Evolutionary conservation across 2,113 vertebrate species (phyloP).

Genomic region (Channa argus): DNA sequence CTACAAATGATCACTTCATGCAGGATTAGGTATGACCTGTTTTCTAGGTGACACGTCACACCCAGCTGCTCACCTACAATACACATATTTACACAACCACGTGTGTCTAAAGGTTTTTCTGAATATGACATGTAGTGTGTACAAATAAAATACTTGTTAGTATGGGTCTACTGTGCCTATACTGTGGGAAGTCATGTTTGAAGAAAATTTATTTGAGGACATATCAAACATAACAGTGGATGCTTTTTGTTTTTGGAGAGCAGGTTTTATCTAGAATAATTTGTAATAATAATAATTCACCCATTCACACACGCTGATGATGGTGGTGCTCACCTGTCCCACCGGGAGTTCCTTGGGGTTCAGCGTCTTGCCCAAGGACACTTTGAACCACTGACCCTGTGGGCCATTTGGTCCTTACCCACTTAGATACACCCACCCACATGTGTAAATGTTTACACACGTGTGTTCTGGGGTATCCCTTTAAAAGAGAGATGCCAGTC

Average conservation of each 20-base stretch:
- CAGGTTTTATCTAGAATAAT: not conserved
- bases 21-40: not conserved
- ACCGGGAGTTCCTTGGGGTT: no score
- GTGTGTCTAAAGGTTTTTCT: constrained; percentile 6
- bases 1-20: not conserved
- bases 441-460: no score
- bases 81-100: constrained; percentile 51
- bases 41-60: constrained; percentile 16
- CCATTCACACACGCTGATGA: no score
- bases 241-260: not conserved
- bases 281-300: not conserved
- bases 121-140: constrained; percentile 15
- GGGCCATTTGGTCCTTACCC: no score
- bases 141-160: constrained; percentile 11
- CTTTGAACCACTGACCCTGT: no score
- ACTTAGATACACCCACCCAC: no score
- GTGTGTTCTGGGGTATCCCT: no score
- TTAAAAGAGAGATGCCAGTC: no score
- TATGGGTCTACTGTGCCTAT: constrained; percentile 10
- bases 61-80: constrained; percentile 19
- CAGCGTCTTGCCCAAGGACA: no score
- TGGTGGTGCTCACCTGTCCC: no score
- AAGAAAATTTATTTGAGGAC: not conserved
- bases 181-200: constrained; percentile 36
- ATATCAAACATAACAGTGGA: not conserved